Evolutionary conservation across 2,888 invertebrate genomes (phyloP).

Genomic region (Brachypalpus laphriformis): DNA sequence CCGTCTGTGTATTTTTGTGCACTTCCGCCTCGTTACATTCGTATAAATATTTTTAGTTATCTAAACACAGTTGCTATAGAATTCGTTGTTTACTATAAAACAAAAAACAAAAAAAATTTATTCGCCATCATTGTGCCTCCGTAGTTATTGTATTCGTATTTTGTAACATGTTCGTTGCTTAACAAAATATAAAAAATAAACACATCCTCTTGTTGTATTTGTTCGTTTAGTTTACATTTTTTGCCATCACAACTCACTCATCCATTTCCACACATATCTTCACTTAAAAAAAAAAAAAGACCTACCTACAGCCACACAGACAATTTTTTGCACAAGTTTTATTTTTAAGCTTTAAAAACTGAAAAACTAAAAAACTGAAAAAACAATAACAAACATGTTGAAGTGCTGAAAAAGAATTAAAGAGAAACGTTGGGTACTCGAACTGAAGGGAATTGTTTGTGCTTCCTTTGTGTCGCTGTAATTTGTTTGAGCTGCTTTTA

Average conservation of each 20-base stretch:
- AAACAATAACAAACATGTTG: conserved; percentile 9
- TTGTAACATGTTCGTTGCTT: conserved; percentile 57
- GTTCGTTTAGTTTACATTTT: conserved; percentile 29
- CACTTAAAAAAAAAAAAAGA: neutral
- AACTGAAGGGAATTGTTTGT: conserved; percentile 3
- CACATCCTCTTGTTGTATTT: conserved; percentile 25
- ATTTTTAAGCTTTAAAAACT: conserved; percentile 27
- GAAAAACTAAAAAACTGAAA: neutral
- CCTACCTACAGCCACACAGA: neutral
- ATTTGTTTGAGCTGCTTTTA: conserved; percentile 12
- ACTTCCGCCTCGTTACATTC: conserved; percentile 55
- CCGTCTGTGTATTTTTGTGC: conserved; percentile 63
- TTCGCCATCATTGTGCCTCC: conserved; percentile 51
- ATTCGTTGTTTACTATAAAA: neutral
- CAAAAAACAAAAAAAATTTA: conserved; percentile 2
- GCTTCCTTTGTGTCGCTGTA: conserved; percentile 31
- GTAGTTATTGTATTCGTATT: conserved; percentile 30
- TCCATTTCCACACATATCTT: conserved; percentile 20
- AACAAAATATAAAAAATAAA: conserved; percentile 25
- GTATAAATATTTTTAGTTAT: neutral
- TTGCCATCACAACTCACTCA: conserved; percentile 35
- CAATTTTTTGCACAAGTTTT: neutral
- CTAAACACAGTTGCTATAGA: conserved; percentile 14
- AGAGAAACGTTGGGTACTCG: neutral
- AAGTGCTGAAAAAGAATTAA: neutral